These are phyloP conservation scores for Ditylenchus weischeri DNA, from an alignment of 2,888 invertebrate genomes.

Conservation along the genomic window DNA sequence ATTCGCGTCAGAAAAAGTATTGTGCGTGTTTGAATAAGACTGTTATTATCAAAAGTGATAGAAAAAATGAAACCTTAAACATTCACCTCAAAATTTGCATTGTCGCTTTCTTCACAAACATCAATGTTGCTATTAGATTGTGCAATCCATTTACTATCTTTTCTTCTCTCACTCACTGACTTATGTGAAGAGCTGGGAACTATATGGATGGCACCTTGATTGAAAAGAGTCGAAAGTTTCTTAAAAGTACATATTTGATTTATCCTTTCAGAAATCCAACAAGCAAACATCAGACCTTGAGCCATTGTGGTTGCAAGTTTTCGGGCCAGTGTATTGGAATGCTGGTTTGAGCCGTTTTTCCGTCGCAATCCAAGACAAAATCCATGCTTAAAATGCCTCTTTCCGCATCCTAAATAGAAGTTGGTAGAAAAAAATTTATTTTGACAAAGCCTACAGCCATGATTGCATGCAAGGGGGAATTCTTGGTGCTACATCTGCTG, in stretches of 20 bases:
- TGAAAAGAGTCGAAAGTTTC: conserved; percentile 13
- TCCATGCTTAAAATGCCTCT: conserved; percentile 11
- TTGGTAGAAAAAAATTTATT: background rate
- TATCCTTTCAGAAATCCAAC: background rate
- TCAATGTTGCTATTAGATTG: background rate
- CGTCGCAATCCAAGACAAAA: conserved; percentile 6
- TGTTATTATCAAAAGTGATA: no score
- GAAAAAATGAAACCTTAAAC: no score
- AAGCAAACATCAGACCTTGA: conserved; percentile 13
- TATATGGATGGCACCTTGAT: conserved; percentile 10
- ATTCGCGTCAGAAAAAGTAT: no score
- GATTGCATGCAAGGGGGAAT: conserved; percentile 21
- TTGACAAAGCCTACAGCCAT: conserved; percentile 16
- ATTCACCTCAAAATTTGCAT: no score
- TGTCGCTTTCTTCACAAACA: no score
- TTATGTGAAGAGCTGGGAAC: background rate
- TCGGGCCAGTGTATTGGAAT: conserved; percentile 23
- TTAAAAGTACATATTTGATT: background rate
- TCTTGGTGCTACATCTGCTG: conserved; percentile 12
- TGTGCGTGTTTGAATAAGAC: no score
- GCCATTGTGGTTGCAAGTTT: conserved; percentile 24
- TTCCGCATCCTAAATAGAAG: conserved; percentile 14
- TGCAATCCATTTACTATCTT: background rate
- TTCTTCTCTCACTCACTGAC: no score
- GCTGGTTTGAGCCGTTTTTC: conserved; percentile 13